Conservation (phyloP, 2,113 vertebrate genomes). For the Percopsis transmontana region DNA sequence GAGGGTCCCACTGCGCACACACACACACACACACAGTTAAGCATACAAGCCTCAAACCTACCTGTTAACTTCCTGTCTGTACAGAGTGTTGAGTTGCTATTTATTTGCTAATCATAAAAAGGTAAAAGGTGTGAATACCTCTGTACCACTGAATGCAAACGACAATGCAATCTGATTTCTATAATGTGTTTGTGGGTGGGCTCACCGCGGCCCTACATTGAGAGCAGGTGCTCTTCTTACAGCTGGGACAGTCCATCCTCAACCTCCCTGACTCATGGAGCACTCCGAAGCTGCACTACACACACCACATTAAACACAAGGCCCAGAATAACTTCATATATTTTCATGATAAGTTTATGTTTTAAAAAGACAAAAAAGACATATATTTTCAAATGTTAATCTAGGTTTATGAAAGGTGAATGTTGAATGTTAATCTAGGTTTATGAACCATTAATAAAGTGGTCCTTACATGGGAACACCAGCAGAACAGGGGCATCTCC, state of each 20-base stretch:
- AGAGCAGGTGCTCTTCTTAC: slow-evolving; percentile 80
- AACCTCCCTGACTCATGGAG: slow-evolving; percentile 74
- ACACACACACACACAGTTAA: neutral
- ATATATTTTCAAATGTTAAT: neutral
- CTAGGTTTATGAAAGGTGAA: no score
- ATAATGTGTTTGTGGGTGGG: slow-evolving; percentile 19
- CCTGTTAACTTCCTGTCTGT: neutral
- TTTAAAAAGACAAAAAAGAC: no score
- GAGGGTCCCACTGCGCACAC: slow-evolving; percentile 69
- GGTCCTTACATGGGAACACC: slow-evolving; percentile 81
- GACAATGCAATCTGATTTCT: slow-evolving; percentile 15
- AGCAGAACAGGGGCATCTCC: slow-evolving; percentile 79
- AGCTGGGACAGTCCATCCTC: slow-evolving; percentile 81
- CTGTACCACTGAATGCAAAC: neutral
- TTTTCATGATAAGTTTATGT: no score
- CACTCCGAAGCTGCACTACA: slow-evolving; percentile 79
- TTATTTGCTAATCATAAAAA: no score
- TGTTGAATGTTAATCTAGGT: no score
- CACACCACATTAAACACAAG: slow-evolving; percentile 19
- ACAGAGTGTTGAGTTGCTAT: neutral
- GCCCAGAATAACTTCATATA: neutral
- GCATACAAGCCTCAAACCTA: neutral
- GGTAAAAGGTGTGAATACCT: no score
- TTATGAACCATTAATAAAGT: no score
- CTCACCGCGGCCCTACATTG: slow-evolving; percentile 77